These are phyloP conservation scores for Epizoanthus scotinus DNA, from an alignment of 92 coral and sea anemone genomes.

Conservation along the genomic window DNA sequence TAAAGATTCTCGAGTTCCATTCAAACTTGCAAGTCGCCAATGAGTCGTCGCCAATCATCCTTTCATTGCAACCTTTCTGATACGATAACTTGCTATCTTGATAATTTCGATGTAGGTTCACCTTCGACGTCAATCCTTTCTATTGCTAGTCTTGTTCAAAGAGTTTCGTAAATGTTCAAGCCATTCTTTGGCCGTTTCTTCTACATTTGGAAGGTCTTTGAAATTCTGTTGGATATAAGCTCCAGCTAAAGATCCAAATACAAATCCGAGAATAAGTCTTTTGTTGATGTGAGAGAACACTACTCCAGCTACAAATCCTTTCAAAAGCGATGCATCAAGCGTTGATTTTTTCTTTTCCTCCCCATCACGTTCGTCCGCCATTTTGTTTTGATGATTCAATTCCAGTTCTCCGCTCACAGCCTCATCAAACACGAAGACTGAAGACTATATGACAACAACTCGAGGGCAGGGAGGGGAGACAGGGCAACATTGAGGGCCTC, in stretches of 20 bases:
- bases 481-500: too few species aligned
- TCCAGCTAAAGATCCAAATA: constrained; percentile 93
- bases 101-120: neutral
- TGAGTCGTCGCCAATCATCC: too few species aligned
- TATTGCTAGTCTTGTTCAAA: constrained; percentile 50
- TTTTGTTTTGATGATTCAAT: constrained; percentile 4
- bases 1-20: too few species aligned
- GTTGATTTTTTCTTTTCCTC: constrained; percentile 60
- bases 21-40: too few species aligned
- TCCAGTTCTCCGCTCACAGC: constrained; percentile 13
- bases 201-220: constrained; percentile 80
- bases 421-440: too few species aligned
- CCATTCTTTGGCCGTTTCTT: constrained; percentile 69
- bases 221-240: constrained; percentile 94
- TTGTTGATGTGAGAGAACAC: constrained; percentile 95
- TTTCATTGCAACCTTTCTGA: too few species aligned
- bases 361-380: constrained; percentile 58
- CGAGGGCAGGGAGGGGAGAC: too few species aligned
- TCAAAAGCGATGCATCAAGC: constrained; percentile 73
- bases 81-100: neutral
- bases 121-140: constrained; percentile 18
- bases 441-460: too few species aligned
- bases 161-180: constrained; percentile 64
- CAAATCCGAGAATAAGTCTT: constrained; percentile 78
- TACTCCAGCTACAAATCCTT: constrained; percentile 93